phyloP scores from a whole-genome alignment of 2,113 vertebrate species.

The Chrysemys picta region DNA sequence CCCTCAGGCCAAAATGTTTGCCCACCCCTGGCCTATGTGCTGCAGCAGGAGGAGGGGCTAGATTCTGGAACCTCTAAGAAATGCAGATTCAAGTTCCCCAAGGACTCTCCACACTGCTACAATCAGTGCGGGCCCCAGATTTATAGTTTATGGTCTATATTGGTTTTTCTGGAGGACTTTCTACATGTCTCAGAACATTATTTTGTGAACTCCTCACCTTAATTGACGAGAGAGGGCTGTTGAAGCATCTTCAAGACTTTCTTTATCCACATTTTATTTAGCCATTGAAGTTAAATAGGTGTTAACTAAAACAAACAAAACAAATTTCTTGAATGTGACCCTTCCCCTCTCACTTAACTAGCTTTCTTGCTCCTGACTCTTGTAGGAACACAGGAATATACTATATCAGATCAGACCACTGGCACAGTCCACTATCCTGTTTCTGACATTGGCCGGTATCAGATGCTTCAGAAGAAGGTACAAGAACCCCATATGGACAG shows the following conservation, averaged over 20 bases:
- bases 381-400: background rate
- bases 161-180: background rate
- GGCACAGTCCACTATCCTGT: background rate
- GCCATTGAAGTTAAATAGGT: background rate
- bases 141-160: background rate
- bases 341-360: background rate
- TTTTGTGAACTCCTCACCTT: background rate
- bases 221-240: background rate
- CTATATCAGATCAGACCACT: rapidly evolving
- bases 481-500: background rate
- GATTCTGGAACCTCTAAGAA: background rate
- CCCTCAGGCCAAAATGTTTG: too few species aligned
- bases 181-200: background rate
- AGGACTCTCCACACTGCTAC: rapidly evolving
- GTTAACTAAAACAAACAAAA: background rate
- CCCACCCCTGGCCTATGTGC: background rate
- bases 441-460: background rate
- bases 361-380: background rate
- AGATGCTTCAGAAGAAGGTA: background rate
- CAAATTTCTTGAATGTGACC: background rate
- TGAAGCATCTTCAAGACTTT: background rate
- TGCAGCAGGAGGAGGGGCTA: background rate
- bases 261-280: background rate
- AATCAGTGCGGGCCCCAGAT: too few species aligned
- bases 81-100: background rate